A percentile compares a stretch with the other conserved stretches of the same genome.
phyloP scores from a whole-genome alignment of 2,888 invertebrate species.

The Brachypalpus laphriformis region DNA sequence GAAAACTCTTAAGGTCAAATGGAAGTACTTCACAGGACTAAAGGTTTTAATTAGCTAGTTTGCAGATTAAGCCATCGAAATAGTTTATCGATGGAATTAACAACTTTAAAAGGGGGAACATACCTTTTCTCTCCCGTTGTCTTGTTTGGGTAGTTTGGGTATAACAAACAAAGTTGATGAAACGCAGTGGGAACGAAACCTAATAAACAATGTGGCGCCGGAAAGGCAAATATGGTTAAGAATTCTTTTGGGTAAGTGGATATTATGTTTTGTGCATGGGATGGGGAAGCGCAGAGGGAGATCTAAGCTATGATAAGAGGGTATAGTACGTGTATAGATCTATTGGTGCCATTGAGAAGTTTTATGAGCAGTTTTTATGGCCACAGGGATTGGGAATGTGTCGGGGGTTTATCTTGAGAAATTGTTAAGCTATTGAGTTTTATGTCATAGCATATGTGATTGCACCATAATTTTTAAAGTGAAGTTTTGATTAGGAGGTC shows the following conservation, averaged over 20 bases:
- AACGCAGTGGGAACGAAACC: conserved; percentile 32
- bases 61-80: no score
- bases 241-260: conserved; percentile 21
- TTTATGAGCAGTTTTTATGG: conserved; percentile 36
- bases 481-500: conserved; percentile 41
- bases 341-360: conserved; percentile 40
- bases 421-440: conserved; percentile 44
- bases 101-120: conserved; percentile 52
- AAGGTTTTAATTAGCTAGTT: no score
- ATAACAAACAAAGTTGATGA: conserved; percentile 31
- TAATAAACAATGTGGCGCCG: conserved; percentile 51
- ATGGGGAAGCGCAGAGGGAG: conserved; percentile 7
- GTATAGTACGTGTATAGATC: background rate
- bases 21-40: no score
- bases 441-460: conserved; percentile 13
- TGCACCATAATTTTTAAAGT: conserved; percentile 35
- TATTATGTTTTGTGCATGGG: background rate
- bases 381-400: background rate
- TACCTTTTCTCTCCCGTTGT: background rate
- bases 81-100: conserved; percentile 43
- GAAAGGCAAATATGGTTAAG: conserved; percentile 45
- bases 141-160: conserved; percentile 10
- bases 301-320: conserved; percentile 29
- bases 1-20: no score
- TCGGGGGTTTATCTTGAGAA: conserved; percentile 17